phyloP scores from a whole-genome alignment of 2,797 vertebrate genomes.

The Pampus argenteus region DNA sequence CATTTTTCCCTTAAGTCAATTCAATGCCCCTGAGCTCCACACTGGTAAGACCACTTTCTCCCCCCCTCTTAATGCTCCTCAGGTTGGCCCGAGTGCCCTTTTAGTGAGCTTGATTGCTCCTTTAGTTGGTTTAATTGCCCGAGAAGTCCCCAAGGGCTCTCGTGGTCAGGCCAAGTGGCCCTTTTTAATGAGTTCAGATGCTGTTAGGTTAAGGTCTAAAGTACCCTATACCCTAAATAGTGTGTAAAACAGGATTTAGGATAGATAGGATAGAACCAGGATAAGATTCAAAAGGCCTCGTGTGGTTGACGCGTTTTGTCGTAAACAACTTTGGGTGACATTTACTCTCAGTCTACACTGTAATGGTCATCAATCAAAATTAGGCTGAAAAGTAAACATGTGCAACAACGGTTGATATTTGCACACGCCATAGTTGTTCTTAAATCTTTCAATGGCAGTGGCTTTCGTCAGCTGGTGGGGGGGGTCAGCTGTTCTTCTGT shows the following conservation, averaged over 20 bases:
- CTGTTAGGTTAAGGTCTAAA: not conserved
- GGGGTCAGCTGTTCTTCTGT: conserved; percentile 33
- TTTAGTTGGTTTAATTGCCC: conserved; percentile 32
- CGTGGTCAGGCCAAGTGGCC: conserved; percentile 10
- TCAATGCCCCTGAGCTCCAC: not conserved
- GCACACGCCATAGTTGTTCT: conserved; percentile 2
- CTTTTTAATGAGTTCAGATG: conserved; percentile 38
- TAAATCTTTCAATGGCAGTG: conserved; percentile 15
- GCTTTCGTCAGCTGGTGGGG: not conserved
- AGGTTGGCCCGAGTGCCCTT: conserved; percentile 14
- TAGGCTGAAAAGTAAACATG: not conserved
- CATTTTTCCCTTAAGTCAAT: not conserved
- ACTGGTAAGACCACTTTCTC: conserved; percentile 18
- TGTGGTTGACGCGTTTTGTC: not conserved
- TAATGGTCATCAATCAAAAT: not conserved
- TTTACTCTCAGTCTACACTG: conserved; percentile 8
- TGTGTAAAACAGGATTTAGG: not conserved
- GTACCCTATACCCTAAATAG: not conserved
- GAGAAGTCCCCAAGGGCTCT: conserved; percentile 4
- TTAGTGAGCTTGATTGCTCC: conserved; percentile 20
- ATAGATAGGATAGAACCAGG: not conserved
- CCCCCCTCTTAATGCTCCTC: conserved; percentile 4
- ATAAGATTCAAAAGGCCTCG: not conserved
- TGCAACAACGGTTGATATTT: conserved; percentile 34
- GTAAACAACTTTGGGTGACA: conserved; percentile 28